Evolutionary conservation across 2,888 invertebrate genomes (phyloP), one percentile per base, ranked within the genome.

Genomic region (Harpalus rubripes): DNA sequence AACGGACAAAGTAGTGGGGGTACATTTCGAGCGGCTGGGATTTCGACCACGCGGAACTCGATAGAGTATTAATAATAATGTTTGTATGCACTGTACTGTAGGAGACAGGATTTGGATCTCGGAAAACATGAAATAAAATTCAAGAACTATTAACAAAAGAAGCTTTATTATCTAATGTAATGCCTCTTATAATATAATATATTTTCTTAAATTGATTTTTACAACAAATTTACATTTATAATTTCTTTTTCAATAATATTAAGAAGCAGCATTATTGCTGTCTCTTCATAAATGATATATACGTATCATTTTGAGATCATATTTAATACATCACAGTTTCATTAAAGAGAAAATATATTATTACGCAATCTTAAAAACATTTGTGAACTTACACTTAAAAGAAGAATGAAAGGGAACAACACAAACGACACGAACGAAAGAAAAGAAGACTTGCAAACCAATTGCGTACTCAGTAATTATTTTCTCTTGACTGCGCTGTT

Each of bases 221-320:
- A 84, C 84, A 85, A 85, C 85, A 85, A 85, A 85, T 85, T 85
- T 80, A 85, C 85, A 85, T 12, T 85, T 80, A 58, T 80, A 85
- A 58, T 85, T 85, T 85, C 59, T 84, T 84, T 83, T 84, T 78
- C 65, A 63, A 76, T 85, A 80, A 85, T 80, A 85, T 74, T 41
- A 80, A 85, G 80, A 85, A 72, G 8, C 80, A 80, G 80, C 68
- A 74, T 58, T 65, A 52, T 41, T 74, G 78, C 63, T 78, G 65
- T 41, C 72, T 22, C 80, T 63, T 78, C 59, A 39, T 79, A 85
- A 85, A 85, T 80, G 85, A 85, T 80, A 85, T 80, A 78, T 85
- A 85, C 85, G 68, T 85, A 85, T 81, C 84, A 85, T 80, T 85
- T 84, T 85, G 85, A 85, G 85, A 85, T 85, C 85, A 85, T 85